These are phyloP conservation scores for Cephus runcator DNA, from an alignment of 2,888 invertebrate genomes.

Conservation along the genomic window DNA sequence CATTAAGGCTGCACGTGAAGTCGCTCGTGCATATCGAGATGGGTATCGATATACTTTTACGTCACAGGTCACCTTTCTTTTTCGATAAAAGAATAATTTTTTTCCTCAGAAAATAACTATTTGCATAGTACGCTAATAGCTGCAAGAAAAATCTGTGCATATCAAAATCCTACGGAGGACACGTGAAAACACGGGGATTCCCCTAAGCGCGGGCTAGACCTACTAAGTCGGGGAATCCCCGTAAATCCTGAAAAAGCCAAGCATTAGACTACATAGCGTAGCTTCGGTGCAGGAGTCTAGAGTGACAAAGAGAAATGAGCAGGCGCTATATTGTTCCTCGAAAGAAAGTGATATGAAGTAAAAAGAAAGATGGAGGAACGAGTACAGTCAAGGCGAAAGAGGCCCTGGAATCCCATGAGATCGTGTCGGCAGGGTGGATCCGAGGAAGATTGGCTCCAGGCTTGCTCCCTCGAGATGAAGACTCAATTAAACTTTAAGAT, in stretches of 20 bases:
- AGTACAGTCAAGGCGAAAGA: conserved; percentile 10
- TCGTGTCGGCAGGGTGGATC: conserved; percentile 43
- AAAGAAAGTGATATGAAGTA: conserved; percentile 22
- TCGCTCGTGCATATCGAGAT: not conserved
- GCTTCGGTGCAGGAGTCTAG: not conserved
- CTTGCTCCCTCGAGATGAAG: conserved; percentile 69
- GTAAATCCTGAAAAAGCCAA: not conserved
- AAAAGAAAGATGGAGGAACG: conserved; percentile 18
- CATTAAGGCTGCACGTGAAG: not conserved
- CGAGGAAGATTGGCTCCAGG: conserved; percentile 62
- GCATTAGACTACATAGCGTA: not conserved
- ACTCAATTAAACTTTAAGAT: conserved; percentile 81
- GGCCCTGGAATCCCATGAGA: conserved; percentile 27
- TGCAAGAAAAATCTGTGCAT: not conserved
- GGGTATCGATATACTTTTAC: not conserved
- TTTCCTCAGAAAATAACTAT: too few relatives aligned
- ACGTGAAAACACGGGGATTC: not conserved
- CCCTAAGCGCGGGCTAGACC: not conserved
- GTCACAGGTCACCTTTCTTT: not conserved
- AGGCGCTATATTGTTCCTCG: not conserved
- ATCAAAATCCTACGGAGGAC: not conserved
- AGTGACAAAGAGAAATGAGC: not conserved
- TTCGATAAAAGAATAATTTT: too few relatives aligned
- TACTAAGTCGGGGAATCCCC: not conserved
- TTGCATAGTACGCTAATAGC: too few relatives aligned